Conservation (phyloP, 2,888 invertebrate species). For the Cephus runcator region DNA sequence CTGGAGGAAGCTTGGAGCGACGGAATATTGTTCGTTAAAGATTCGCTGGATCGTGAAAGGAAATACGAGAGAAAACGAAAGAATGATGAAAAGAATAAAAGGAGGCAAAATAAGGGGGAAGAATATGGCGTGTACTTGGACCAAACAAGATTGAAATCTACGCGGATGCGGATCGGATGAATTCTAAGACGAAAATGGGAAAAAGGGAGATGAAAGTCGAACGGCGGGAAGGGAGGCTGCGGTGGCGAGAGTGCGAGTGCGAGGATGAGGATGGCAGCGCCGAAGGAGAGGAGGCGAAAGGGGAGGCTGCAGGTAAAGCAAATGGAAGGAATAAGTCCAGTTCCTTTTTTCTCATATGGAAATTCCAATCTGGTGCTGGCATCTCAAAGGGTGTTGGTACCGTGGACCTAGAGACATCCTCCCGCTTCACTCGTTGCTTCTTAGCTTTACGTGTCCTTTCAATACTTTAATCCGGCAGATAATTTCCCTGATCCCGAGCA, state of each 20-base stretch:
- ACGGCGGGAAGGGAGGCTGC: background rate
- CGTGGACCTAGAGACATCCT: background rate
- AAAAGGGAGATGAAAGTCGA: constrained; percentile 44
- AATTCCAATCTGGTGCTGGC: constrained; percentile 57
- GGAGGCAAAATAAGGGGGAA: too few relatives aligned
- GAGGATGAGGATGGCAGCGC: constrained; percentile 11
- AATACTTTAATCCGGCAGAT: too few relatives aligned
- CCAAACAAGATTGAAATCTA: constrained; percentile 58
- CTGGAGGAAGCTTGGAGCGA: too few relatives aligned
- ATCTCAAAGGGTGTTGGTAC: constrained; percentile 33
- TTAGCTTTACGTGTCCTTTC: too few relatives aligned
- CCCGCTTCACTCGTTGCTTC: constrained; percentile 6
- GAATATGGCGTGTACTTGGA: constrained; percentile 36
- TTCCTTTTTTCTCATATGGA: constrained; percentile 50
- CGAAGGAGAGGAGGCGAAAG: constrained; percentile 16
- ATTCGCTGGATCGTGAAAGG: too few relatives aligned
- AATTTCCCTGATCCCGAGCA: too few relatives aligned
- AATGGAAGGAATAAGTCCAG: constrained; percentile 51
- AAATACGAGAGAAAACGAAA: constrained; percentile 27
- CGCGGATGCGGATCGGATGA: constrained; percentile 49
- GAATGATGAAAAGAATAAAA: constrained; percentile 26
- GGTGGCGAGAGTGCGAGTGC: constrained; percentile 11
- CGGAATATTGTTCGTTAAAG: too few relatives aligned
- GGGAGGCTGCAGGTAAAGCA: constrained; percentile 24
- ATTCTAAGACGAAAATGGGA: constrained; percentile 38